Evolutionary conservation across 2,888 invertebrate genomes (phyloP).

Genomic region (Melipona bicolor): DNA sequence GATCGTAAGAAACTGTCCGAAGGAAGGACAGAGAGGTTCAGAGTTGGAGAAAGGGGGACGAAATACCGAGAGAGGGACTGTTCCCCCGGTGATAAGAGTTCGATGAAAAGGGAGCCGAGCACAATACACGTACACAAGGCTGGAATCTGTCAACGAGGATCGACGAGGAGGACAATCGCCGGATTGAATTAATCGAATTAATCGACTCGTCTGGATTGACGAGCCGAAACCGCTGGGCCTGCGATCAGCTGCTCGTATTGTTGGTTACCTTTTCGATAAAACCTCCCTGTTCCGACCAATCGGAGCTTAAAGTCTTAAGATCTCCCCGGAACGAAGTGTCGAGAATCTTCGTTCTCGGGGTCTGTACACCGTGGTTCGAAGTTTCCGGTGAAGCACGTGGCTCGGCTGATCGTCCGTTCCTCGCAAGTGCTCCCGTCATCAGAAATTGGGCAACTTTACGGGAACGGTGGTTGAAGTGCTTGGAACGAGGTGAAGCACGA

Average conservation of each 20-base stretch:
- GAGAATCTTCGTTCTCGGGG: not conserved
- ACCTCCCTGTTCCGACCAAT: conserved; percentile 43
- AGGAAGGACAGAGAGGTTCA: not conserved
- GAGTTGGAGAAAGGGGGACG: not conserved
- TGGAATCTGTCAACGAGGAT: conserved; percentile 50
- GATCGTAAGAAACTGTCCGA: not conserved
- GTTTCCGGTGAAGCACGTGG: not conserved
- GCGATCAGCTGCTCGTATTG: conserved; percentile 57
- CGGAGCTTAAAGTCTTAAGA: conserved; percentile 52
- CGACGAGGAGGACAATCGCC: conserved; percentile 69
- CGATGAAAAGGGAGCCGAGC: conserved; percentile 33
- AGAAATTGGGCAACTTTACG: too few species aligned
- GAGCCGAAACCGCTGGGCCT: conserved; percentile 40
- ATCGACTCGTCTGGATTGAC: conserved; percentile 64
- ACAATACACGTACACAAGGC: conserved; percentile 42
- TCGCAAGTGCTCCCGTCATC: not conserved
- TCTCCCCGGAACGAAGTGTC: conserved; percentile 25
- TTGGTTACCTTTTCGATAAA: conserved; percentile 56
- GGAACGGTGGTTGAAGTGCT: not conserved
- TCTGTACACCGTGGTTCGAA: conserved; percentile 4
- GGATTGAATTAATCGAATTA: conserved; percentile 74
- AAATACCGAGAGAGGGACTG: conserved; percentile 46
- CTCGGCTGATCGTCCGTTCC: not conserved
- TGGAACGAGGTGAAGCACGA: not conserved
- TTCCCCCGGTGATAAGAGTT: conserved; percentile 50